These are phyloP conservation scores for Parus major DNA, from an alignment of 2,113 vertebrate species.

Conservation along the genomic window DNA sequence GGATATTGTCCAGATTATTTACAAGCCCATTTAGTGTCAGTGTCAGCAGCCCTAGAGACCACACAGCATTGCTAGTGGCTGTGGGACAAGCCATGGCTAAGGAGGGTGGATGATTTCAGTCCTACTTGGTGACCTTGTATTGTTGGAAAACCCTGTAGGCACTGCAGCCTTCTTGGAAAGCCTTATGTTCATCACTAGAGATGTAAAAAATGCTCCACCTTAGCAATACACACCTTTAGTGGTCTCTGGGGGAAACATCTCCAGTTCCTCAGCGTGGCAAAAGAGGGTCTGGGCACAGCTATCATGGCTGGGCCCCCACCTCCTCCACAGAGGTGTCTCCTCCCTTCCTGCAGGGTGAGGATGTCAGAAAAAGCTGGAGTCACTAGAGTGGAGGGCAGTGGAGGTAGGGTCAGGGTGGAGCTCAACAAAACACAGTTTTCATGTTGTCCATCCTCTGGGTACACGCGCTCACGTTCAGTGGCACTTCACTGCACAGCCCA, in stretches of 20 bases:
- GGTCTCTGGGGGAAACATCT: neutral
- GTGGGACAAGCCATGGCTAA: neutral
- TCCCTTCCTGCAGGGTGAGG: neutral
- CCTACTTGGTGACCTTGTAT: neutral
- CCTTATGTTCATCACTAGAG: neutral
- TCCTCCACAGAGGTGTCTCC: neutral
- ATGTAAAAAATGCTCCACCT: neutral
- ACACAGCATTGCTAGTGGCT: neutral
- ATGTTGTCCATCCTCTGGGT: neutral
- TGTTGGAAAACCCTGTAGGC: neutral
- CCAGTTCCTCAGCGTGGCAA: rapidly evolving
- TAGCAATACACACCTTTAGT: rapidly evolving
- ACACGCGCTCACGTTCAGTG: rapidly evolving
- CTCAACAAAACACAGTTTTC: neutral
- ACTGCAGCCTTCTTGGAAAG: neutral
- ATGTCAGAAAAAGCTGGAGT: neutral
- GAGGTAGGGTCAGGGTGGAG: neutral
- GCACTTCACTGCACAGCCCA: neutral
- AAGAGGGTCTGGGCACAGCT: neutral
- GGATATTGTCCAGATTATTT: neutral
- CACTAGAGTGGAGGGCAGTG: neutral
- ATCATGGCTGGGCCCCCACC: no score
- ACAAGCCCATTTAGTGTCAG: neutral
- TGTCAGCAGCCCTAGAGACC: neutral
- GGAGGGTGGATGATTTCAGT: neutral